These are phyloP conservation scores for Chymomyza fuscimana DNA, from an alignment of 2,888 invertebrate genomes.

Conservation along the genomic window DNA sequence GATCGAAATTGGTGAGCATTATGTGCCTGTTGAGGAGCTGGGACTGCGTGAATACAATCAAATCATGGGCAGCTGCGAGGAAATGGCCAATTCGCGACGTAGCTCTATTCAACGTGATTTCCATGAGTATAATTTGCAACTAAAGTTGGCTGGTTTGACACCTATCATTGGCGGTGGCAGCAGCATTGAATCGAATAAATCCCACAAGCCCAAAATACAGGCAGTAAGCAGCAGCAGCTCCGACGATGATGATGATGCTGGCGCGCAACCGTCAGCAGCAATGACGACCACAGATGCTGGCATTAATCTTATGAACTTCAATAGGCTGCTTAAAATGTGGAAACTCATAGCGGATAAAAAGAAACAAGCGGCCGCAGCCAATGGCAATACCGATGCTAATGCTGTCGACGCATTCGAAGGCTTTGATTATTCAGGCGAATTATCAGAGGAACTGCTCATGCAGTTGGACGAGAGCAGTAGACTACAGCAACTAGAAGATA, in stretches of 20 bases:
- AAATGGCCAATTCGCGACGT: conserved; percentile 63
- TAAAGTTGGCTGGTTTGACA: conserved; percentile 63
- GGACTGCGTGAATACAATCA: conserved; percentile 85
- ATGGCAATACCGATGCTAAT: conserved; percentile 27
- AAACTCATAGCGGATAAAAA: conserved; percentile 72
- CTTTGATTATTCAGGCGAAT: conserved; percentile 57
- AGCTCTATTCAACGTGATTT: conserved; percentile 70
- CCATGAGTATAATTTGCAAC: conserved; percentile 61
- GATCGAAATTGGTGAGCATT: conserved; percentile 95
- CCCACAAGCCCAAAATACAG: conserved; percentile 60
- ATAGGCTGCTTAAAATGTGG: conserved; percentile 70
- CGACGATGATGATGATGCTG: conserved; percentile 57
- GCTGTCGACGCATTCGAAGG: conserved; percentile 45
- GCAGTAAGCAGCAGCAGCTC: conserved; percentile 76
- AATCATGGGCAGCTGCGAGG: conserved; percentile 66
- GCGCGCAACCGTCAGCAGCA: conserved; percentile 11
- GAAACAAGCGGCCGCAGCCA: conserved; percentile 39
- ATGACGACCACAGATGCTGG: conserved; percentile 25
- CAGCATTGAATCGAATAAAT: conserved; percentile 16
- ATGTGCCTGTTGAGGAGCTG: conserved; percentile 94
- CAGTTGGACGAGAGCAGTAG: conserved; percentile 49
- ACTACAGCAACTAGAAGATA: conserved; percentile 19
- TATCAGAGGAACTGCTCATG: conserved; percentile 58
- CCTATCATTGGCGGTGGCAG: conserved; percentile 55
- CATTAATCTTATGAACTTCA: conserved; percentile 59